Evolutionary conservation across 2,113 vertebrate species (phyloP).

Genomic region (Muscicapa adusta): DNA sequence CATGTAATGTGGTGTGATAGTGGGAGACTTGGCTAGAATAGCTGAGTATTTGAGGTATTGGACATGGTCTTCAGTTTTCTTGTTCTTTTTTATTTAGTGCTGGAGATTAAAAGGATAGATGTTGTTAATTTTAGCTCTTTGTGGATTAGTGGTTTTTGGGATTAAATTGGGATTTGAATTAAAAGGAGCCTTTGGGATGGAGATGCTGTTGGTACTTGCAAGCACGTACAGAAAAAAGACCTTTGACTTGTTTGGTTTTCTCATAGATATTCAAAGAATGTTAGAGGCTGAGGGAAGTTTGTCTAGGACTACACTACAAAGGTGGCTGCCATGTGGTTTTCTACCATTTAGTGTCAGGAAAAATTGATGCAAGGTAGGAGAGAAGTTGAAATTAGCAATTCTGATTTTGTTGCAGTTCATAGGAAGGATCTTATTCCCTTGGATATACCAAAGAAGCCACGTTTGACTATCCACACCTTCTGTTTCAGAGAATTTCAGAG

Average conservation of each 20-base stretch:
- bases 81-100: background rate
- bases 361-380: accelerated
- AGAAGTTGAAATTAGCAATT: background rate
- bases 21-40: slow-evolving; percentile 74
- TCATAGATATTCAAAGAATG: background rate
- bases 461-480: background rate
- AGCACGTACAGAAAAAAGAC: background rate
- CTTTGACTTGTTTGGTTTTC: background rate
- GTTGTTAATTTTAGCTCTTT: background rate
- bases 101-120: background rate
- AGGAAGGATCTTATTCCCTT: background rate
- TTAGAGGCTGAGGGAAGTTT: background rate
- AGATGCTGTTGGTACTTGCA: background rate
- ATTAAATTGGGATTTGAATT: background rate
- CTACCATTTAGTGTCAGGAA: background rate
- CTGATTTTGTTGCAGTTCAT: background rate
- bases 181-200: background rate
- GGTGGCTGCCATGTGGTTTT: background rate
- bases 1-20: slow-evolving; percentile 76
- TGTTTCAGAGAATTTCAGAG: background rate
- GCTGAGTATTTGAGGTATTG: slow-evolving; percentile 64
- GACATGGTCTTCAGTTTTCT: background rate
- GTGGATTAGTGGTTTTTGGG: background rate
- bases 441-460: background rate
- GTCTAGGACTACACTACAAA: background rate